A percentile compares a stretch with the other conserved stretches of the same genome.
Conservation (phyloP, 2,888 invertebrate species). For the Eilema depressum region DNA sequence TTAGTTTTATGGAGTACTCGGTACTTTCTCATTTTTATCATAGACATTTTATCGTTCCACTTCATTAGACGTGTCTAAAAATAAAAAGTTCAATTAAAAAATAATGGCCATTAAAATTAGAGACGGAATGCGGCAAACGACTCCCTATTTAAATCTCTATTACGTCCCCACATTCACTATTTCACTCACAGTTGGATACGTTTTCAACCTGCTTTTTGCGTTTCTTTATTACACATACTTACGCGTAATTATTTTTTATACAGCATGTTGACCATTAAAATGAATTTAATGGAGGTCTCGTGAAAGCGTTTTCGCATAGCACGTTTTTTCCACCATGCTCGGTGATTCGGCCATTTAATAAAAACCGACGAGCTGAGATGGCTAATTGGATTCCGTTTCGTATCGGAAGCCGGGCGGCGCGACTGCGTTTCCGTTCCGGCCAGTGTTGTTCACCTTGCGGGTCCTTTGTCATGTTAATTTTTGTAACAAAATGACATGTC, state of each 20-base stretch:
- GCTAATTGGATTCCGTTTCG: slow-evolving; percentile 83
- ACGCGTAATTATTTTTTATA: slow-evolving; percentile 65
- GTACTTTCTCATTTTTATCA: neutral
- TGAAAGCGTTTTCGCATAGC: slow-evolving; percentile 64
- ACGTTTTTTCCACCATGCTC: slow-evolving; percentile 66
- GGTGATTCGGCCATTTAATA: slow-evolving; percentile 73
- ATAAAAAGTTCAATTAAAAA: slow-evolving; percentile 27
- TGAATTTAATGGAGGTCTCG: slow-evolving; percentile 69
- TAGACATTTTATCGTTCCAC: neutral
- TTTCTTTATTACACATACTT: slow-evolving; percentile 62
- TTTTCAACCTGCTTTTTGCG: slow-evolving; percentile 54
- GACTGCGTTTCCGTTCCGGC: slow-evolving; percentile 63
- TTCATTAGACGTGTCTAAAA: neutral
- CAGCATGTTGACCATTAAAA: slow-evolving; percentile 65
- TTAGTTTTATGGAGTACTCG: neutral
- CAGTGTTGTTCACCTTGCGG: slow-evolving; percentile 68
- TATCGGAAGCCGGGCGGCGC: slow-evolving; percentile 70
- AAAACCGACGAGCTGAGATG: slow-evolving; percentile 74
- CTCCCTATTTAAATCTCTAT: slow-evolving; percentile 8
- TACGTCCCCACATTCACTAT: slow-evolving; percentile 33
- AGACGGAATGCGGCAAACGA: neutral
- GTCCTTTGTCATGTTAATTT: slow-evolving; percentile 63
- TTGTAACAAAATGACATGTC: slow-evolving; percentile 48
- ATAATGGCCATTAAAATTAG: slow-evolving; percentile 25
- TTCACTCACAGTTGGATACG: slow-evolving; percentile 55